Conservation (phyloP, 2,888 invertebrate species). For the Deilephila elpenor region DNA sequence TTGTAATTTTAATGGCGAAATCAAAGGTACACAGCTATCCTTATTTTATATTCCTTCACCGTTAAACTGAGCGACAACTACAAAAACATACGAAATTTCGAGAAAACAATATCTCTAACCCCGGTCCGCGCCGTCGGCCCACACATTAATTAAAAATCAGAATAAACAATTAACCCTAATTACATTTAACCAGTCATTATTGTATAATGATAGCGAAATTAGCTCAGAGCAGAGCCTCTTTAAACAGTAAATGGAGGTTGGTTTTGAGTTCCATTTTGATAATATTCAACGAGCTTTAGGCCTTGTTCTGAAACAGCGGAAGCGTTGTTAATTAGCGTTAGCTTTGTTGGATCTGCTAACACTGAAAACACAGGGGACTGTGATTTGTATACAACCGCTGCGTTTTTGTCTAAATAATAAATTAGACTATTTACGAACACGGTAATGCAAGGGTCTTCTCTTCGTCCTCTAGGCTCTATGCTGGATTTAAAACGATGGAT, state of each 20-base stretch:
- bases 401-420: neutral
- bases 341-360: slow-evolving; percentile 43
- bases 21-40: too few species aligned
- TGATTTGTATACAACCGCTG: neutral
- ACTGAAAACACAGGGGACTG: slow-evolving; percentile 31
- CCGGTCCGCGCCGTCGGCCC: neutral
- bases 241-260: slow-evolving; percentile 31
- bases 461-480: too few species aligned
- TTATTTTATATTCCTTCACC: too few species aligned
- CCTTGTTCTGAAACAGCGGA: slow-evolving; percentile 41
- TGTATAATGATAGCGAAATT: slow-evolving; percentile 1
- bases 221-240: slow-evolving; percentile 15
- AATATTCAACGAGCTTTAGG: slow-evolving; percentile 56
- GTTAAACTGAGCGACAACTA: too few species aligned
- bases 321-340: slow-evolving; percentile 55
- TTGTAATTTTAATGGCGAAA: too few species aligned
- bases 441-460: too few species aligned
- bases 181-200: slow-evolving; percentile 10
- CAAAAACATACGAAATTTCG: too few species aligned
- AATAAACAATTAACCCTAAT: neutral
- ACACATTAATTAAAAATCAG: neutral
- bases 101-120: neutral
- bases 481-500: too few species aligned
- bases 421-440: too few species aligned
- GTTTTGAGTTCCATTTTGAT: slow-evolving; percentile 48